Evolutionary conservation across 1,140 invertebrate genomes (phyloP), one percentile per base, ranked within the genome.

Genomic region (Drosophila jambulina): DNA sequence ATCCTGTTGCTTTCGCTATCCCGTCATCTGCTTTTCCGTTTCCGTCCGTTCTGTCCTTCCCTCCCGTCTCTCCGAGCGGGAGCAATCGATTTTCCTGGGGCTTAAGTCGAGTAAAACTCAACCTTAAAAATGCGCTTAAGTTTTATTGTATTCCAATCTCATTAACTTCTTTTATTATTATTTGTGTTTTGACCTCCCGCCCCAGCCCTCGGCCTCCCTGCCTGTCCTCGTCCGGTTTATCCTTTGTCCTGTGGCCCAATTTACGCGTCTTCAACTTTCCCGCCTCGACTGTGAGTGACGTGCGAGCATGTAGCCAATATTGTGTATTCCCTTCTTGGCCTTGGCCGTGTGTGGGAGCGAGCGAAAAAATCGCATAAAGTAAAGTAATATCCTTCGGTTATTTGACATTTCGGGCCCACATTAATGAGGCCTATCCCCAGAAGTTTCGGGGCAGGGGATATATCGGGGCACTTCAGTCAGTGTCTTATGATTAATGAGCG

Each of bases 131-230:
- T 77, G 54, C 76, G 83, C 82, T 86, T 87, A 86, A 82, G 83
- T 87, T 87, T 82, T 87, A 87, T 87, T 87, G 83, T 86, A 87
- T 87, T 82, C 79, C 83, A 87, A 87, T 87, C 79, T 87, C 83
- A 87, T 87, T 86, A 86, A 86, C 82, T 86, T 86, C 82, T 86
- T 86, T 86, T 86, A 86, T 86, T 86, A 86, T 86, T 86, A 86
- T 86, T 86, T 86, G 78, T 86, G 69, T 85, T 78, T 72, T 40
- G 65, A 34, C 42, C 56, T 46, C 17, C 25, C 15, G n/a, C 12
- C n/a, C 27, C 19, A 45, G 15, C 21, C 21, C 15, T 34, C 29
- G 32, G 25, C 51, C 23, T 32, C 29, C 9, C 23, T 40, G 48
- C 17, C n/a, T 10, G 15, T 13, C 45, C 40, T 7, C 40, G 6